Conservation (phyloP, 2,888 invertebrate species). For the Amblyjoppa fuscipennis region DNA sequence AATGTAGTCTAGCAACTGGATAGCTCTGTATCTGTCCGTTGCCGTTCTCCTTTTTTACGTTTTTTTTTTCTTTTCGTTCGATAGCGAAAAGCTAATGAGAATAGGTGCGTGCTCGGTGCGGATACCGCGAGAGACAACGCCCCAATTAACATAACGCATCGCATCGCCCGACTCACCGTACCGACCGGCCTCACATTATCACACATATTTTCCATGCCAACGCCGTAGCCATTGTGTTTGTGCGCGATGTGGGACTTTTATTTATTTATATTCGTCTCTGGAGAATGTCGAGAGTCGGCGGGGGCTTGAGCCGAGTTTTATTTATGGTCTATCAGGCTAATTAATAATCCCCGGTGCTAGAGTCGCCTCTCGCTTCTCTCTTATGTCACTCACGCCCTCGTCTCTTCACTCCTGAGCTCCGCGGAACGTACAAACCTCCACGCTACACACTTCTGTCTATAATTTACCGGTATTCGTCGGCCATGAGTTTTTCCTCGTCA, state of each 20-base stretch:
- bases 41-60: slow-evolving; percentile 15
- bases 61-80: slow-evolving; percentile 58
- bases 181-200: slow-evolving; percentile 29
- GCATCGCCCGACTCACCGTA: slow-evolving; percentile 69
- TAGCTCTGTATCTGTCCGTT: slow-evolving; percentile 36
- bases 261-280: slow-evolving; percentile 82
- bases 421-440: not conserved
- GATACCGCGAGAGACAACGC: slow-evolving; percentile 83
- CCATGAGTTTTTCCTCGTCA: not conserved
- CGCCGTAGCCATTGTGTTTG: slow-evolving; percentile 10
- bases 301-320: slow-evolving; percentile 77
- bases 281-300: slow-evolving; percentile 68
- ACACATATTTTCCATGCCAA: slow-evolving; percentile 55
- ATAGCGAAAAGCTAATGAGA: slow-evolving; percentile 81
- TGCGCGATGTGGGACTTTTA: slow-evolving; percentile 76
- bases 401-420: not conserved
- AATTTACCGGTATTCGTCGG: not conserved
- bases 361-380: slow-evolving; percentile 16
- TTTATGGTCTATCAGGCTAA: slow-evolving; percentile 84
- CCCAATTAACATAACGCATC: slow-evolving; percentile 85
- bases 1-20: slow-evolving; percentile 73
- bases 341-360: slow-evolving; percentile 80
- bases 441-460: not conserved
- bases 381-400: slow-evolving; percentile 38
- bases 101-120: slow-evolving; percentile 81